Evolutionary conservation across 2,113 vertebrate species (phyloP).

Genomic region (Chelonoidis abingdonii): DNA sequence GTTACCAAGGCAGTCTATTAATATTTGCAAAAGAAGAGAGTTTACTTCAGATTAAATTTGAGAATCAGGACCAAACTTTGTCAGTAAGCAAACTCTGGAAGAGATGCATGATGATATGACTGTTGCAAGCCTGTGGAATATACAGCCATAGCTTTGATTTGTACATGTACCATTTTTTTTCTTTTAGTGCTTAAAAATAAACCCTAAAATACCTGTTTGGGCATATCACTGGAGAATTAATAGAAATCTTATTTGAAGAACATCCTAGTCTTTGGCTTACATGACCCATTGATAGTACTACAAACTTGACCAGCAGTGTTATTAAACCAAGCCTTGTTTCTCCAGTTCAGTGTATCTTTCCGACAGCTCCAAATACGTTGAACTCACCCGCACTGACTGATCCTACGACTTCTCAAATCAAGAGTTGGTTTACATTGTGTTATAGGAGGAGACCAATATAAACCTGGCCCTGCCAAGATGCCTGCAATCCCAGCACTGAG

Average conservation of each 20-base stretch:
- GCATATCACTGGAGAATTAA: neutral
- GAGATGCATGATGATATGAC: fast-evolving
- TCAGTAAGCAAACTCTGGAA: fast-evolving
- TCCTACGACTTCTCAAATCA: neutral
- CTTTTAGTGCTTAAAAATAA: neutral
- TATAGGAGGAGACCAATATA: slow-evolving; percentile 14
- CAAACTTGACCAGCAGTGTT: neutral
- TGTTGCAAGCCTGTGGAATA: neutral
- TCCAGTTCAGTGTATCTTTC: neutral
- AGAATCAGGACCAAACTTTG: fast-evolving
- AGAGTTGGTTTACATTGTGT: slow-evolving; percentile 1
- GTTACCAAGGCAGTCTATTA: neutral
- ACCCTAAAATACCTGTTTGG: neutral
- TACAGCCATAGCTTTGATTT: neutral
- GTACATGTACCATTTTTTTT: neutral
- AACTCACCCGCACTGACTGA: neutral
- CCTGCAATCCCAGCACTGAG: fast-evolving
- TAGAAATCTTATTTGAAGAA: neutral
- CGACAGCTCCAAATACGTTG: neutral
- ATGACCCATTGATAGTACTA: neutral
- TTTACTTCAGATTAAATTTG: neutral
- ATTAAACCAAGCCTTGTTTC: neutral
- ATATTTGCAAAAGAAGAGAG: neutral
- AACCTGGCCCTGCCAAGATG: slow-evolving; percentile 5
- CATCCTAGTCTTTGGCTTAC: neutral